Base-by-base conservation (phyloP, 1,140 invertebrate species). In the Drosophila athabasca region DNA sequence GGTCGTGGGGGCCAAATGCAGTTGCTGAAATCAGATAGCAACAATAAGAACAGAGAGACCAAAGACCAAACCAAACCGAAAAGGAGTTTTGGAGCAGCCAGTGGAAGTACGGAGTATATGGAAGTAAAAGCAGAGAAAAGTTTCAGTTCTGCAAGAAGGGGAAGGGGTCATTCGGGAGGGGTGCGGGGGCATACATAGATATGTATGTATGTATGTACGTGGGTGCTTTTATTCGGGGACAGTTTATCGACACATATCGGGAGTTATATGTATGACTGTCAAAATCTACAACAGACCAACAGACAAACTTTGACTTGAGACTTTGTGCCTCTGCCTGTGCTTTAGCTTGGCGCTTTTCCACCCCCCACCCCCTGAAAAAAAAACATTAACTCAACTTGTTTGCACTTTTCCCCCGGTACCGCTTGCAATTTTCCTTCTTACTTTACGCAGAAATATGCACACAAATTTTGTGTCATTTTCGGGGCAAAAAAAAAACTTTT, bases 1-100 rank as follows among this genome's bases (percentile, higher is more conserved):
- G 78, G 79, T 77, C 78, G 78, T 61, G 73, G 66, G 43, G 54
- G 73, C 52, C 79, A 83, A 76, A 64, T 78, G 79, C 79, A 81
- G 79, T 81, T 74, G 55, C 74, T 51, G 51, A 69, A 83, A 84
- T 67, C 72, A 68, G 73, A 76, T 76, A 76, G 45, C 45, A 76
- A 75, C 62, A 76, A 76, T 60, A 15, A 46, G 45, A 46, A 26
- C 24, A 26, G 24, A 26, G 24, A 24, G 60, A 52, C 66, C 62
- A 58, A 71, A 75, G 57, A 74, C 71, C 31, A 54, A 61, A 35
- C 41, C 43, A 41, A 48, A 19, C 17, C 17, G 17, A 19, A 19
- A 51, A 31, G 48, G 53, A 55, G 50, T 41, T 57, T 44, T 24
- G 52, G 17, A 45, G 49, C 46, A 31, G 45, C 31, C 17, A 62